These are phyloP conservation scores for Sylvilagus bachmani DNA, from an alignment of 2,113 vertebrate genomes.

Conservation along the genomic window DNA sequence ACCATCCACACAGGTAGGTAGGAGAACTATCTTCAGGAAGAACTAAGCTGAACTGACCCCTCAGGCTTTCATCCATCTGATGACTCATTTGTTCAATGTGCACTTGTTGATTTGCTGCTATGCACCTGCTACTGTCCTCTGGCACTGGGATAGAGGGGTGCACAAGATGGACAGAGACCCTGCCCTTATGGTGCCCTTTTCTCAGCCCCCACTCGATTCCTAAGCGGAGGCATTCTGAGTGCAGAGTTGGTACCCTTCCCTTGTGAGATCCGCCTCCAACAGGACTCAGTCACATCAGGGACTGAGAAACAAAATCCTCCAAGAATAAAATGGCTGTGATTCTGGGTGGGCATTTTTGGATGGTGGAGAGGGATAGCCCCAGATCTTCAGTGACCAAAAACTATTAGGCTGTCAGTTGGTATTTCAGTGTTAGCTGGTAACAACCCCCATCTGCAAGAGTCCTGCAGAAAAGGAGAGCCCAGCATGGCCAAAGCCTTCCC, in stretches of 20 bases:
- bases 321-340: neutral
- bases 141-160: neutral
- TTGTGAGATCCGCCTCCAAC: neutral
- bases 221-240: neutral
- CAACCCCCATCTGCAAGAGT: neutral
- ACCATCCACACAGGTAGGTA: neutral
- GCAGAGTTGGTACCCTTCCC: neutral
- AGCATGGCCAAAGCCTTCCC: neutral
- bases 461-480: neutral
- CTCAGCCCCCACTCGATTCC: neutral
- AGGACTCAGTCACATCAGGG: neutral
- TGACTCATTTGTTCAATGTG: neutral
- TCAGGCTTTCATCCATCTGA: neutral
- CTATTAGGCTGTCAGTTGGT: neutral
- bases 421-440: neutral
- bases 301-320: slow-evolving; percentile 8
- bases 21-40: neutral
- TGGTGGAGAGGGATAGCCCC: neutral
- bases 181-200: neutral
- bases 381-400: neutral
- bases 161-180: neutral
- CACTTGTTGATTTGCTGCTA: neutral
- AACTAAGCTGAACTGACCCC: neutral
- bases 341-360: neutral
- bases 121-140: neutral